Evolutionary conservation across 23 tunicate species (phyloP).

Genomic region (Trididemnum miniatum): DNA sequence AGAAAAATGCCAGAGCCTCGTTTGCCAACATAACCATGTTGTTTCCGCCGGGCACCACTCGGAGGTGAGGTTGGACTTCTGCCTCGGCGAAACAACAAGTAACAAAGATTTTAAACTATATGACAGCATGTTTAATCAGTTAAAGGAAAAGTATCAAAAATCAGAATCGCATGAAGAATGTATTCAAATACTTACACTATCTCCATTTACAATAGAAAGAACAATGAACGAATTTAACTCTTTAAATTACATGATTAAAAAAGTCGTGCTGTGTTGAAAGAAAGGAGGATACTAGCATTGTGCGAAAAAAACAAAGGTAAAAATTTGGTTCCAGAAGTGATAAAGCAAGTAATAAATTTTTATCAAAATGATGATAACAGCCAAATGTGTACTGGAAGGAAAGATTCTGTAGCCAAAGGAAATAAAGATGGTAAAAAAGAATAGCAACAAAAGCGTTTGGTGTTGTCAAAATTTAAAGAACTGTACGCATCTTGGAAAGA

Average conservation of each 20-base stretch:
- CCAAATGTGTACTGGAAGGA: slow-evolving; percentile 14
- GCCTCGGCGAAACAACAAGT: not conserved
- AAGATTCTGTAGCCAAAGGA: not conserved
- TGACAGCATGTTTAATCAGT: not conserved
- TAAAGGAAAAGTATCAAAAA: not conserved
- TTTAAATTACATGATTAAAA: slow-evolving; percentile 1
- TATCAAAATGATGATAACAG: slow-evolving; percentile 9
- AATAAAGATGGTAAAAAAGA: slow-evolving; percentile 16
- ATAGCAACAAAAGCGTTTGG: slow-evolving; percentile 20
- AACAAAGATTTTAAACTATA: not conserved
- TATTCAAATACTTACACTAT: slow-evolving; percentile 12
- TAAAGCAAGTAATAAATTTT: not conserved
- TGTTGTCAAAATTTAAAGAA: slow-evolving; percentile 6
- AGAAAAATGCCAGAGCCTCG: no score
- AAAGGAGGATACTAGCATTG: not conserved
- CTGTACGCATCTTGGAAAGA: slow-evolving; percentile 21
- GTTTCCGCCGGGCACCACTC: no score
- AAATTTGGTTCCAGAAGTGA: not conserved
- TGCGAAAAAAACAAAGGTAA: slow-evolving; percentile 2
- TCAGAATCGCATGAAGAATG: slow-evolving; percentile 2
- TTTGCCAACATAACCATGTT: no score
- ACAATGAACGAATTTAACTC: slow-evolving; percentile 16
- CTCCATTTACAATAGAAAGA: slow-evolving; percentile 27
- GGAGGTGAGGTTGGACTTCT: no score
- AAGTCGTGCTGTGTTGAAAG: slow-evolving; percentile 15